These are phyloP conservation scores for Malurus alboscapulatus DNA, from an alignment of 2,113 vertebrate species.

Conservation along the genomic window DNA sequence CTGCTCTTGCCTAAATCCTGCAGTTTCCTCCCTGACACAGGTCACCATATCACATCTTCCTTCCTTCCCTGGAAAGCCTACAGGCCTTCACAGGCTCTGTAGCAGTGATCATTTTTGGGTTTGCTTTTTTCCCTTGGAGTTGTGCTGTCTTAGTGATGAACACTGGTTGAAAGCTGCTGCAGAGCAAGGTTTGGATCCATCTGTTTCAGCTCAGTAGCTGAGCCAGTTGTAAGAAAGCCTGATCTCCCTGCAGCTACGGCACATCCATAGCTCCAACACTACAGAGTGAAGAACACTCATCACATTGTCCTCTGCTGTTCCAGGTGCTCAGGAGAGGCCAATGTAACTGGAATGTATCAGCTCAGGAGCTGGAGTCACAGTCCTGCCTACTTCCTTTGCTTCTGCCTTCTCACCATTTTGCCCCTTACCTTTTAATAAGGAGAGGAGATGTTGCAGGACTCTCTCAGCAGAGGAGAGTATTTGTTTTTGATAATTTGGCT, in stretches of 20 bases:
- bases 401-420: slow-evolving; percentile 15
- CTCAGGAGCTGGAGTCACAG: slow-evolving; percentile 13
- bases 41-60: neutral
- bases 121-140: neutral
- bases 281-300: slow-evolving; percentile 14
- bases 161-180: neutral
- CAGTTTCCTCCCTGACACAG: neutral
- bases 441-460: neutral
- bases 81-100: neutral
- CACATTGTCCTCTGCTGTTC: slow-evolving; percentile 27
- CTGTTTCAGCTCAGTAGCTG: neutral
- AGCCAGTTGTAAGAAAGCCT: neutral
- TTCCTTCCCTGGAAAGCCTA: neutral
- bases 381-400: neutral
- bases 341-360: neutral
- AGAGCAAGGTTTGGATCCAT: neutral
- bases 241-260: neutral
- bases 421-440: neutral
- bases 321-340: slow-evolving; percentile 43
- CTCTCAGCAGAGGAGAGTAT: neutral
- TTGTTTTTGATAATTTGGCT: neutral
- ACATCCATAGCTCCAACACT: neutral
- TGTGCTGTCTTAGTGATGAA: neutral
- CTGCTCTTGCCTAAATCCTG: neutral
- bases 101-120: neutral